Conservation (phyloP, 2,888 invertebrate genomes). For the Leptopilina myrica region DNA sequence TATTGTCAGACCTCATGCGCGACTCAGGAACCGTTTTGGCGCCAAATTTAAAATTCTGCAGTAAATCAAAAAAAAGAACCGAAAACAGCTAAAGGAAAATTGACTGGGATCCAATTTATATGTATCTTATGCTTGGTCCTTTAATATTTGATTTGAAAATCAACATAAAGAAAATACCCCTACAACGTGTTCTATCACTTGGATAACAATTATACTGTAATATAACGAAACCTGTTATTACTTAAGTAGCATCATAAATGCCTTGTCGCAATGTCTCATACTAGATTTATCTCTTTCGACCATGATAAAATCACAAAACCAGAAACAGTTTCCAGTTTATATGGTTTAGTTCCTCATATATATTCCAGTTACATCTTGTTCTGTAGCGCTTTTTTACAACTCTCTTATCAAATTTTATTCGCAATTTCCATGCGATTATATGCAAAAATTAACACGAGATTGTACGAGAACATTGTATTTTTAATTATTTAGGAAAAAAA, state of each 20-base stretch:
- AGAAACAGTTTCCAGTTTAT: constrained; percentile 36
- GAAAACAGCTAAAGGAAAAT: no score
- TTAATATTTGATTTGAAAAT: no score
- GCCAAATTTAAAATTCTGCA: no score
- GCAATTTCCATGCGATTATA: constrained; percentile 8
- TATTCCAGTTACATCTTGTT: constrained; percentile 30
- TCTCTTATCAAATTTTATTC: constrained; percentile 20
- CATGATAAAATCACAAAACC: constrained; percentile 29
- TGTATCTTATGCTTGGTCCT: no score
- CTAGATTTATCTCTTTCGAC: constrained; percentile 18
- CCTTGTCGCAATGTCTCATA: constrained; percentile 14
- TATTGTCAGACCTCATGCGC: no score
- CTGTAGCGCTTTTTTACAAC: constrained; percentile 32
- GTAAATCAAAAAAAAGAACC: no score
- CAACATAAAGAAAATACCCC: constrained; percentile 20
- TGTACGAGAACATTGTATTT: no score
- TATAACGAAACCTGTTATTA: constrained; percentile 39
- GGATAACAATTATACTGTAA: constrained; percentile 31
- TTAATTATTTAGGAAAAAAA: no score
- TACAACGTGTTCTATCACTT: background rate
- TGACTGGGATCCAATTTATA: no score
- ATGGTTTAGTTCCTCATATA: constrained; percentile 7
- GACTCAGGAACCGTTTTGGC: no score
- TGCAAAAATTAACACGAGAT: background rate
- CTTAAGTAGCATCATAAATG: constrained; percentile 39